These are phyloP conservation scores for Neoarius graeffei DNA, from an alignment of 2,113 vertebrate genomes.

Conservation along the genomic window DNA sequence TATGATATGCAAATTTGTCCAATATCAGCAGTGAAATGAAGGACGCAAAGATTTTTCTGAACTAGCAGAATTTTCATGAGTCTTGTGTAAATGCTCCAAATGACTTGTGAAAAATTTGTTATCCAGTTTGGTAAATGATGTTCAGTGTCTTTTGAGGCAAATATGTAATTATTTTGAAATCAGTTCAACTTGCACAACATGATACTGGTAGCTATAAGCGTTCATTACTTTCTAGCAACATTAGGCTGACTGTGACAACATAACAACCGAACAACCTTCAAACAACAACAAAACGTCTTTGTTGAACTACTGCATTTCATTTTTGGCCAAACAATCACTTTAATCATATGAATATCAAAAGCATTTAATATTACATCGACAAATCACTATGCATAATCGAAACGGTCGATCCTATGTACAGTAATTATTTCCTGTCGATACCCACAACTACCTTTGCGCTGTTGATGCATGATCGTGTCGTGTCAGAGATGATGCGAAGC, in stretches of 20 bases:
- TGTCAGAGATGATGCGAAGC: background rate
- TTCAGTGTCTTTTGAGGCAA: background rate
- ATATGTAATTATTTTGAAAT: background rate
- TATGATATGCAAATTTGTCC: no score
- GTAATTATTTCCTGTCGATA: constrained; percentile 25
- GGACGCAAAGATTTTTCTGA: background rate
- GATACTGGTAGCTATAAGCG: background rate
- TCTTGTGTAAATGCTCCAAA: background rate
- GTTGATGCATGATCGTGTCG: constrained; percentile 26
- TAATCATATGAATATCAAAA: background rate
- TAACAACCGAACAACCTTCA: background rate
- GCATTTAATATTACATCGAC: constrained; percentile 27
- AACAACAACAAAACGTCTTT: background rate
- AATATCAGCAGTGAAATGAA: background rate
- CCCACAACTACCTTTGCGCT: constrained; percentile 42
- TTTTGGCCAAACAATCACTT: background rate
- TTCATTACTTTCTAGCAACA: background rate
- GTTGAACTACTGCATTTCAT: background rate
- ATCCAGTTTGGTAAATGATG: background rate
- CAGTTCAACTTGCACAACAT: background rate
- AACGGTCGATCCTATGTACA: constrained; percentile 2
- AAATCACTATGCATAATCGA: constrained; percentile 46
- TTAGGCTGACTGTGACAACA: background rate
- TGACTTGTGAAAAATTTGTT: background rate
- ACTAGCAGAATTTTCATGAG: no score